Evolutionary conservation across 1,140 invertebrate genomes (phyloP), one percentile per base, ranked within the genome.

Genomic region (Brachystomella parvula): DNA sequence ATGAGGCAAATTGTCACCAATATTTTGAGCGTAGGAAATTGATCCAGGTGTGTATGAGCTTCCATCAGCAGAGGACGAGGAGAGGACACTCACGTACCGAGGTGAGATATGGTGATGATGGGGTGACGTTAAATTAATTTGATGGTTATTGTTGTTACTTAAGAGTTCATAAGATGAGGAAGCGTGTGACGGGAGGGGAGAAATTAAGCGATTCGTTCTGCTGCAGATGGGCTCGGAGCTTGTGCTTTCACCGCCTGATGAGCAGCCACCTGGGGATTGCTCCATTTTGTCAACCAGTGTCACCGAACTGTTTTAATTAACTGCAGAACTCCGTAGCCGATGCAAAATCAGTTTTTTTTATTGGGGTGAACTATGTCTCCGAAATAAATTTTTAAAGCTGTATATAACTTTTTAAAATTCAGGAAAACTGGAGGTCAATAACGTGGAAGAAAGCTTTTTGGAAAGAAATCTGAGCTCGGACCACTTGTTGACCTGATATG

Each of bases 241-340:
- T 53, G 49, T 53, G 49, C 49, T 53, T 53, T 53, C 49, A 17
- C 49, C 49, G n/a, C n/a, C n/a, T n/a, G n/a, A n/a, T 53, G 49
- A 53, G 12, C 6, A 15, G 24, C 49, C 49, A 6, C 12, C 9
- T 19, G 49, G 49, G 49, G 49, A 53, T 24, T 3, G 12, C 24
- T 53, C 49, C 49, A 53, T 53, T 53, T 53, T 26, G n/a, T n/a
- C n/a, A n/a, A n/a, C n/a, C n/a, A n/a, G n/a, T n/a, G n/a, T n/a
- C n/a, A n/a, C n/a, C n/a, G n/a, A 53, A 53, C 6, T 24, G 12
- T 44, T 44, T 12, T 44, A 12, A 12, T 44, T 44, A 44, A 44
- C n/a, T 9, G 12, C 24, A 24, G 3, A 12, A 15, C 24, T 15
- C 24, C 49, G 24, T 6, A 53, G 6, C 49, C 49, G 24, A 53